Base-by-base conservation (phyloP, 2,888 invertebrate genomes). In the Heteromyza rotundicornis region DNA sequence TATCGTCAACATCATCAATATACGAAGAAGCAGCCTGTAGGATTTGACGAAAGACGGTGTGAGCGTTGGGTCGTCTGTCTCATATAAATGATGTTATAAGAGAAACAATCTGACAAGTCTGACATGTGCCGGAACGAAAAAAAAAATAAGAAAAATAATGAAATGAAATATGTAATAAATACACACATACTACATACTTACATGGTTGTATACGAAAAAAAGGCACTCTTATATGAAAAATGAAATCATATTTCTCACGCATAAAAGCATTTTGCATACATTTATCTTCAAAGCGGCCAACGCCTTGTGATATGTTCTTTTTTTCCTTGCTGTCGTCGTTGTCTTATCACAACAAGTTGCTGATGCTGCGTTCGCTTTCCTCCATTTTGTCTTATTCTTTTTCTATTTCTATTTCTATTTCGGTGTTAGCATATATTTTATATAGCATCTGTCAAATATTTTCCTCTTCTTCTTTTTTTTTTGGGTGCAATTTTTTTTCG, bases 41-140 rank as follows among this genome's bases (percentile, higher is more conserved):
- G n/a, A n/a, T n/a, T n/a, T n/a, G n/a, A n/a, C n/a, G n/a, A n/a
- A n/a, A n/a, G n/a, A n/a, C n/a, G n/a, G n/a, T 63, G 59, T 60
- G 63, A 47, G 49, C 40, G 71, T 64, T 17, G 3, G 17, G 3
- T 5, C 20, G 20, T 5, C 7, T 17, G 14, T 19, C 19, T 17
- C 73, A 70, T 74, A 75, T 74, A 75, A 74, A 75, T 75, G 74
- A 75, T 75, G 75, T 75, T 75, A 69, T 75, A 74, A 75, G 47
- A 35, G 68, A 71, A 67, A 72, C 70, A 69, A 63, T 62, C 60
- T 63, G 51, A 59, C 60, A 66, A 69, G 63, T 59, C 62, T 68
- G 70, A 72, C 68, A 69, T 67, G 61, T 50, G 16, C 19, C 12
- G 23, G 2, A 20, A 23, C 17, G 1, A 24, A 2, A 2, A 35